phyloP scores from a whole-genome alignment of 2,888 invertebrate genomes.

The Urechis unicinctus region DNA sequence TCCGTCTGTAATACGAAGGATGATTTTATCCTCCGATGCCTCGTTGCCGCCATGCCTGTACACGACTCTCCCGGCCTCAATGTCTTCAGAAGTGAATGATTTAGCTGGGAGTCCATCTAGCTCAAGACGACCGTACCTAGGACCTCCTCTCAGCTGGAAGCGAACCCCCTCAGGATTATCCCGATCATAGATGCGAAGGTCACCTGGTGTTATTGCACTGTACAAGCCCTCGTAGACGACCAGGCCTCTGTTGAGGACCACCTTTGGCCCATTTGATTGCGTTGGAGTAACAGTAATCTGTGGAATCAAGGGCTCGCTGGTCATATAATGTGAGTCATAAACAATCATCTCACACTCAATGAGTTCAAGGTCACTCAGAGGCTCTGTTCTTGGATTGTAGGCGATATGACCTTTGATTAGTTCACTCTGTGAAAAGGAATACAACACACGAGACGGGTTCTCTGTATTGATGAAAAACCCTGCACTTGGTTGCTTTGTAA shows the following conservation, averaged over 20 bases:
- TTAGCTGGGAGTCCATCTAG: constrained; percentile 33
- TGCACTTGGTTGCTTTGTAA: constrained; percentile 34
- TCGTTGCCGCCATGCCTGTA: constrained; percentile 45
- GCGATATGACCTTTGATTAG: constrained; percentile 44
- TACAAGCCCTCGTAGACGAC: constrained; percentile 45
- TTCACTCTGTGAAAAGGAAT: constrained; percentile 44
- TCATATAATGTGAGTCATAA: constrained; percentile 42
- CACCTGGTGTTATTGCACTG: constrained; percentile 30
- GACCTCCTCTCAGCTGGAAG: constrained; percentile 38
- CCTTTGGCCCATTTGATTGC: constrained; percentile 37
- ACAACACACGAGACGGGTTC: constrained; percentile 39
- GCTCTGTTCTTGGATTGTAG: constrained; percentile 37
- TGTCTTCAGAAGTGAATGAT: constrained; percentile 38
- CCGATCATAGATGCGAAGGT: constrained; percentile 42
- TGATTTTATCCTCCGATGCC: constrained; percentile 38
- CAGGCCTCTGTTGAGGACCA: constrained; percentile 39
- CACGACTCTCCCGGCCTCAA: constrained; percentile 32
- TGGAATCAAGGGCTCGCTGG: constrained; percentile 41
- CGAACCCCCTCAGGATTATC: constrained; percentile 41
- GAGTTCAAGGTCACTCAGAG: constrained; percentile 19
- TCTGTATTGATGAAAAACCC: constrained; percentile 40
- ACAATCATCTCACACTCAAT: constrained; percentile 42
- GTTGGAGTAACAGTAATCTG: constrained; percentile 43
- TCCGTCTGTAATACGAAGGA: constrained; percentile 43
- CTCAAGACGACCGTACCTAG: constrained; percentile 38